Base-by-base conservation (phyloP, 1,140 invertebrate genomes). In the Camponotus pennsylvanicus region DNA sequence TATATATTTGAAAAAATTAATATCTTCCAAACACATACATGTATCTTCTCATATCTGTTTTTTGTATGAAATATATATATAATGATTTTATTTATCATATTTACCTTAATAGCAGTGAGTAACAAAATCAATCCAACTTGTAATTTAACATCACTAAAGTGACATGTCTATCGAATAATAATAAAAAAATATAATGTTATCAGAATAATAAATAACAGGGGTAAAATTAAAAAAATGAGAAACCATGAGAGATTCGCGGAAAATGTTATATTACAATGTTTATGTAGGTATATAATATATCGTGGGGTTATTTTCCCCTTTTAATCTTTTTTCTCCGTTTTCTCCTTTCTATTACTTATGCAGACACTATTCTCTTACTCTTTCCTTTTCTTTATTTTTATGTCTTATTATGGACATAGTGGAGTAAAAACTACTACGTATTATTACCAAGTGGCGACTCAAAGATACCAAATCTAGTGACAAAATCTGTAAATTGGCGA, bases 1-100 rank as follows among this genome's bases (percentile, higher is more conserved):
- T 77, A 45, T 78, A 15, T n/a, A 78, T 78, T 61, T 78, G 52
- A 13, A 32, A 42, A 67, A 78, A 42, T 21, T 67, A 77, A 63
- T 7, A 13, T 40, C 27, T 45, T 45, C 64, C 8, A 40, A 37
- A 59, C 13, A 76, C 49, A 57, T 32, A 40, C 3, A 7, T 13
- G 18, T 21, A 37, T 18, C n/a, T 64, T 66, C 7, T 66, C 7
- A 78, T 66, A 45, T 78, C 42, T 42, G 34, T 78, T 40, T 42
- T 49, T 78, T 78, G 4, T 78, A 15, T 61, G 15, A 52, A 67
- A 77, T 75, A 77, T 27, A 27, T 27, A 27, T 27, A 27, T 27
- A 27, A 27, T 27, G 27, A 27, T 27, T 27, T 27, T 27, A 27
- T 27, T 27, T 42, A 75, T 42, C 27, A 63, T 32, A 37, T 77